Evolutionary conservation across 2,797 vertebrate species (phyloP).

Genomic region (Sitta carolinensis): DNA sequence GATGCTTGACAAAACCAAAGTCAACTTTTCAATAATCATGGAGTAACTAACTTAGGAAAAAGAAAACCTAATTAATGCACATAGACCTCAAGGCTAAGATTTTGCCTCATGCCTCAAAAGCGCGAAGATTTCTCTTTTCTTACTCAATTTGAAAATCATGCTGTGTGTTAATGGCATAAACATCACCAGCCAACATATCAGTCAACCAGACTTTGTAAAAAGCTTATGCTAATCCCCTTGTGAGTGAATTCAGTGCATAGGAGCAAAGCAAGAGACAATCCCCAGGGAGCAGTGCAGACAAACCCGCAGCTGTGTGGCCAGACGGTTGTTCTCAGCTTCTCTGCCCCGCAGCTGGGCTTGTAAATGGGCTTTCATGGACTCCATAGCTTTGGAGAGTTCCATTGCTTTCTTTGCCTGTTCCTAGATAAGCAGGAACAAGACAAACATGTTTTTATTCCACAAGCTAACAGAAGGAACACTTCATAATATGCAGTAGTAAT

Average conservation of each 20-base stretch:
- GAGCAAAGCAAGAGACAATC: background rate
- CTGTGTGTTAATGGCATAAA: background rate
- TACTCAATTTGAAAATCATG: background rate
- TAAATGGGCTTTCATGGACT: constrained; percentile 83
- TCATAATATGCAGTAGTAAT: background rate
- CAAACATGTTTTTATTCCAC: background rate
- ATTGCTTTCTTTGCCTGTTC: constrained; percentile 80
- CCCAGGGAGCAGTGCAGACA: background rate
- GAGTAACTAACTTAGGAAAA: background rate
- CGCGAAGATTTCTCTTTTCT: background rate
- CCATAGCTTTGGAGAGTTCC: constrained; percentile 85
- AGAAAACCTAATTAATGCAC: background rate
- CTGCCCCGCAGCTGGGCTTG: constrained; percentile 87
- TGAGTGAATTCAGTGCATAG: background rate
- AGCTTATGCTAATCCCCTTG: background rate
- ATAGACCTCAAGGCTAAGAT: background rate
- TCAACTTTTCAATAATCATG: background rate
- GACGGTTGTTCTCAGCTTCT: constrained; percentile 89
- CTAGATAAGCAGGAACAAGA: constrained; percentile 61
- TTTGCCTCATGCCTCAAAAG: background rate
- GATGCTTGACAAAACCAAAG: background rate
- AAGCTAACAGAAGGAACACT: background rate
- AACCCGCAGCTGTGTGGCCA: constrained; percentile 87
- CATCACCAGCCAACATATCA: background rate
- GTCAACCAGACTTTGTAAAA: background rate